These are phyloP conservation scores for Noctua pronuba DNA, from an alignment of 2,888 invertebrate species.

Conservation along the genomic window DNA sequence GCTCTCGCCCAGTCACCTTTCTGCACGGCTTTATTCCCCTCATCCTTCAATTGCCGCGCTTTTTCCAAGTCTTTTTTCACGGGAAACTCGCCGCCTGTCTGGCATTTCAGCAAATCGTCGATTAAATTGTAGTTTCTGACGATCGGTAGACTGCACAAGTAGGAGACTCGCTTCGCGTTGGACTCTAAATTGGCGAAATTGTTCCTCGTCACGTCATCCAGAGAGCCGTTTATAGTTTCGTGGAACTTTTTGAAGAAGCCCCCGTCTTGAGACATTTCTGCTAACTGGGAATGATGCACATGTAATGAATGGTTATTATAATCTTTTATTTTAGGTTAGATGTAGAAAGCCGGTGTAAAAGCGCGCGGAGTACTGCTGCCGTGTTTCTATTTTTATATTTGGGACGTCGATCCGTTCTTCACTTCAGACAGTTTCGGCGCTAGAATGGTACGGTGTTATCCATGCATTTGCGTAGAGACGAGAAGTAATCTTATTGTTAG, in stretches of 20 bases:
- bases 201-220: constrained; percentile 91
- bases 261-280: constrained; percentile 81
- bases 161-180: constrained; percentile 92
- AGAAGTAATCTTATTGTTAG: constrained; percentile 21
- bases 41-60: constrained; percentile 92
- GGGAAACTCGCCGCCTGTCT: constrained; percentile 79
- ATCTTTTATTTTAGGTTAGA: constrained; percentile 75
- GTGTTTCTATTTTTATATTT: constrained; percentile 86
- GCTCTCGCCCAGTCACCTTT: constrained; percentile 93
- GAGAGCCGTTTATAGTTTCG: constrained; percentile 89
- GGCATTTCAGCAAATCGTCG: constrained; percentile 82
- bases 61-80: constrained; percentile 90
- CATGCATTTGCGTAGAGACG: constrained; percentile 45
- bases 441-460: constrained; percentile 50
- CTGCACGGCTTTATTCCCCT: constrained; percentile 94
- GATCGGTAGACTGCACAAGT: constrained; percentile 89
- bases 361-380: constrained; percentile 74
- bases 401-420: constrained; percentile 79
- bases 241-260: constrained; percentile 92
- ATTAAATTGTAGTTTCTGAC: constrained; percentile 87
- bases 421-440: constrained; percentile 78
- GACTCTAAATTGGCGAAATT: constrained; percentile 91
- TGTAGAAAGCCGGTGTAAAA: constrained; percentile 76
- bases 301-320: constrained; percentile 60
- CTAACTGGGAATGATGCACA: constrained; percentile 61